These are phyloP conservation scores for Terebella lapidaria DNA, from an alignment of 2,888 invertebrate genomes.

Conservation along the genomic window DNA sequence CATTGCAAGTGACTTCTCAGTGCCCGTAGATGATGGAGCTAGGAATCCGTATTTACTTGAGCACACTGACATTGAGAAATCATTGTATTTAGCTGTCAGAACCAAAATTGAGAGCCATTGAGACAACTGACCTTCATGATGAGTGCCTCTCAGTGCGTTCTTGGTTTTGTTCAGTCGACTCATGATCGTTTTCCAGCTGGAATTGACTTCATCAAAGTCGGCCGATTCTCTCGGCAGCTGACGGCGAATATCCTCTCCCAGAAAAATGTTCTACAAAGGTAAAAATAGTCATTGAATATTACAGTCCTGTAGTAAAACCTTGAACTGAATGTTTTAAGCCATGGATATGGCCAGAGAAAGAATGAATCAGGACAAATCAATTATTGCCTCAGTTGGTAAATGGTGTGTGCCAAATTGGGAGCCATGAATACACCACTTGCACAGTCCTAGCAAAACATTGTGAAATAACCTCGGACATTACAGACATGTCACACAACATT, in stretches of 20 bases:
- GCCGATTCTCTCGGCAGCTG: slow-evolving; percentile 68
- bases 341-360: background rate
- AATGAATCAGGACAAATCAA: background rate
- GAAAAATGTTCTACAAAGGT: slow-evolving; percentile 69
- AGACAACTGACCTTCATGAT: slow-evolving; percentile 44
- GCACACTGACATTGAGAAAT: no score
- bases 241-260: slow-evolving; percentile 79
- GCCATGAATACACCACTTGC: no score
- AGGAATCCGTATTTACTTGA: no score
- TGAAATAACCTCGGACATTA: no score
- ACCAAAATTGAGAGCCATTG: no score
- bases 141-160: slow-evolving; percentile 53
- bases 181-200: slow-evolving; percentile 68
- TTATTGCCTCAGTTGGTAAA: no score
- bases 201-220: slow-evolving; percentile 70
- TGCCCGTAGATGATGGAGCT: no score
- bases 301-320: background rate
- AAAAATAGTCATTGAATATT: background rate
- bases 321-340: background rate
- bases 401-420: no score
- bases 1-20: no score
- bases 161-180: slow-evolving; percentile 47
- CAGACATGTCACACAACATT: no score
- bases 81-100: no score
- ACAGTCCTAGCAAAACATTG: no score